Percentiles rank a stretch among this genome's conserved stretches.
These are phyloP conservation scores for Hydrotaea diabolus DNA, from an alignment of 2,888 invertebrate species.

Conservation along the genomic window DNA sequence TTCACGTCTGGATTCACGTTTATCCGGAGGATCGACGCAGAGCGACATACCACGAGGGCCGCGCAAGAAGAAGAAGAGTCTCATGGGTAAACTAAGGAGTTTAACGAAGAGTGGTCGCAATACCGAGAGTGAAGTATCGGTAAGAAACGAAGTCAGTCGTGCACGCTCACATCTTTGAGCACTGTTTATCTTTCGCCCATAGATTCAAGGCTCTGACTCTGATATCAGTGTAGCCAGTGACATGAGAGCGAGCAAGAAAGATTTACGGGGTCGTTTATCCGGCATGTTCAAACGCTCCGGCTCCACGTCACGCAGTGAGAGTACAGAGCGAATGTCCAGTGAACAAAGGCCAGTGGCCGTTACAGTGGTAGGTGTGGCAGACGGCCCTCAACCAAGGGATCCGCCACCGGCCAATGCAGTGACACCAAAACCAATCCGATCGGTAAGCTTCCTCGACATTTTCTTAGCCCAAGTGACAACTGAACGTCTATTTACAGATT, in stretches of 20 bases:
- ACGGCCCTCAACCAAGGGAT: constrained; percentile 77
- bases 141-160: constrained; percentile 65
- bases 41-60: constrained; percentile 88
- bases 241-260: constrained; percentile 84
- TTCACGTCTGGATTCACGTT: constrained; percentile 86
- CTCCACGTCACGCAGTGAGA: constrained; percentile 86
- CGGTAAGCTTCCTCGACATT: constrained; percentile 69
- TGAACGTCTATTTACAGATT: constrained; percentile 70
- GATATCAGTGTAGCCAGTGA: constrained; percentile 86
- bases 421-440: constrained; percentile 79
- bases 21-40: constrained; percentile 92
- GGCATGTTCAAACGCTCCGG: constrained; percentile 90
- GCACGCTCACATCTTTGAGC: background rate
- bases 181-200: background rate
- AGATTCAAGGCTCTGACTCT: constrained; percentile 86
- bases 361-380: constrained; percentile 78
- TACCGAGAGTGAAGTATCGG: constrained; percentile 81
- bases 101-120: constrained; percentile 88
- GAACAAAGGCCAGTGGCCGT: constrained; percentile 83
- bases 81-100: constrained; percentile 92
- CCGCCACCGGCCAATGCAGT: constrained; percentile 78
- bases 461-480: background rate
- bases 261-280: constrained; percentile 89
- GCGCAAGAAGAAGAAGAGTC: constrained; percentile 88
- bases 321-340: constrained; percentile 78